These are phyloP conservation scores for Myotis daubentonii DNA, from an alignment of 2,797 vertebrate genomes.

Conservation along the genomic window DNA sequence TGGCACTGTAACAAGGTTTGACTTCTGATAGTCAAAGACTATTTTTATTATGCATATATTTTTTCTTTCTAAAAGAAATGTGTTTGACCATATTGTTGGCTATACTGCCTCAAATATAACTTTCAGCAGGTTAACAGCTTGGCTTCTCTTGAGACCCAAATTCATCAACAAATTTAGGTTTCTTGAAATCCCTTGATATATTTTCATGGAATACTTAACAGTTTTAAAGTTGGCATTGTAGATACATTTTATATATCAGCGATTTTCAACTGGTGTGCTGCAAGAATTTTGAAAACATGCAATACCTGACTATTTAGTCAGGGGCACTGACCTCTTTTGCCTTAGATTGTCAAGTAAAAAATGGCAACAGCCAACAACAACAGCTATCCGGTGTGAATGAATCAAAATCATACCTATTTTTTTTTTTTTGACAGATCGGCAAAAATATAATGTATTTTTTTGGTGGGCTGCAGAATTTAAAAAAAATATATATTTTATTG, in stretches of 20 bases:
- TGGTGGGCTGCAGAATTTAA: not conserved
- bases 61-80: conserved; percentile 50
- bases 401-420: not conserved
- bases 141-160: conserved; percentile 44
- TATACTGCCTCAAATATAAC: conserved; percentile 47
- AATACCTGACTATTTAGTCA: no score
- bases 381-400: not conserved
- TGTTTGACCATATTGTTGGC: conserved; percentile 41
- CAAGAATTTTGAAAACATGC: no score
- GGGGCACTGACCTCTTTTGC: no score
- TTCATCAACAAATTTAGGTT: conserved; percentile 42
- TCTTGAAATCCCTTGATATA: conserved; percentile 57
- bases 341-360: not conserved
- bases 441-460: not conserved
- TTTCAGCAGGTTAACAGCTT: conserved; percentile 55
- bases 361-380: not conserved
- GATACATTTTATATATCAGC: conserved; percentile 34
- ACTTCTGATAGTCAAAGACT: conserved; percentile 21
- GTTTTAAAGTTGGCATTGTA: conserved; percentile 41
- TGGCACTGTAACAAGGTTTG: not conserved
- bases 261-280: not conserved
- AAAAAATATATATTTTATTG: no score
- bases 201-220: conserved; percentile 26
- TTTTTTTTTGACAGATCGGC: not conserved
- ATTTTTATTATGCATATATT: conserved; percentile 34